A percentile compares a stretch with the other conserved stretches of the same genome.
Conservation (phyloP, 30 jellyfish, hydroid and myxozoan genomes). For the Aurelia sp. region DNA sequence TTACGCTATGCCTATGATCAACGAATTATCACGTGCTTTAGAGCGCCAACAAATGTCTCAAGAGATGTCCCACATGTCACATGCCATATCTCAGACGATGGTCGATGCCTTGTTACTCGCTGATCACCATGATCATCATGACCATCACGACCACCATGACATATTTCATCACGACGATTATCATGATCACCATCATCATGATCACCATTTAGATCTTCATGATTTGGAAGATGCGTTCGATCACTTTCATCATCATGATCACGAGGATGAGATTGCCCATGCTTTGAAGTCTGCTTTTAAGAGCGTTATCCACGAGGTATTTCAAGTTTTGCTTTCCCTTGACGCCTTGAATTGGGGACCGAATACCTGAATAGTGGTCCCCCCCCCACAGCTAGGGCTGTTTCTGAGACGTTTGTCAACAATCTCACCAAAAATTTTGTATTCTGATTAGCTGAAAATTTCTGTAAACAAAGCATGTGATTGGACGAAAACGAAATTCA, state of each 20-base stretch:
- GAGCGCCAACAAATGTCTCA: conserved; percentile 93
- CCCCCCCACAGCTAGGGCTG: too few relatives aligned
- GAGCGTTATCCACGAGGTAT: conserved; percentile 60
- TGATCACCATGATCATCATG: conserved; percentile 56
- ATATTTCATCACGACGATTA: conserved; percentile 23
- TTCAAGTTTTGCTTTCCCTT: too few relatives aligned
- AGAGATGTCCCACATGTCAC: conserved; percentile 82
- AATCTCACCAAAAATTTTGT: too few relatives aligned
- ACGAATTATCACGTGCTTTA: conserved; percentile 89
- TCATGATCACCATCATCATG: conserved; percentile 52
- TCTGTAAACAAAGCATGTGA: too few relatives aligned
- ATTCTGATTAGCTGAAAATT: too few relatives aligned
- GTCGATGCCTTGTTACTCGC: conserved; percentile 80
- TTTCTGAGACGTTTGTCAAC: too few relatives aligned
- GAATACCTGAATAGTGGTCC: too few relatives aligned
- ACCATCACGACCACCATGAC: conserved; percentile 11
- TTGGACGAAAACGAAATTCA: too few relatives aligned
- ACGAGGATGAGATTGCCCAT: conserved; percentile 41
- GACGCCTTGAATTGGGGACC: too few relatives aligned
- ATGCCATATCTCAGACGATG: conserved; percentile 92
- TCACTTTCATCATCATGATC: conserved; percentile 47
- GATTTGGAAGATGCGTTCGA: conserved; percentile 50
- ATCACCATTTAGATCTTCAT: conserved; percentile 43
- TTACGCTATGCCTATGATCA: conserved; percentile 76
- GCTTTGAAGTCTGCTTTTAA: conserved; percentile 59